Base-by-base conservation (phyloP, 2,113 vertebrate genomes). In the Podilymbus podiceps region DNA sequence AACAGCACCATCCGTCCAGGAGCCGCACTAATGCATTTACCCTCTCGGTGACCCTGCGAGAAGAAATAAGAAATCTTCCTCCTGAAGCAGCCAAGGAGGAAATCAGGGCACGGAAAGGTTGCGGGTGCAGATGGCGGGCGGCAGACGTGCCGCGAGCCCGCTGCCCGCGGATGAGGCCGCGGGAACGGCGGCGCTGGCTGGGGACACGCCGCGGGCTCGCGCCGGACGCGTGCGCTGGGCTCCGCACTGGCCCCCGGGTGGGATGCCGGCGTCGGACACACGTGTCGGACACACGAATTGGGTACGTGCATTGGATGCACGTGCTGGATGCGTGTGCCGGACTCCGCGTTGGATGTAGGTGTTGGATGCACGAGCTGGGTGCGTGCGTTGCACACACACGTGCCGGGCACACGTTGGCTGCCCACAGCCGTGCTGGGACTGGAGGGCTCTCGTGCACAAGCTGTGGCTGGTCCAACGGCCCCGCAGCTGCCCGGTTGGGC, bases 141-240 rank as follows among this genome's bases (percentile, higher is more conserved):
- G 55, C 47, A 60, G 17, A 12, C 2, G 1, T 1, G 40, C 49
- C 20, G 49, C 1, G 10, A 47, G 25, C 50, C 40, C 42, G 1
- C 20, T 0, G 7, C 7, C 23, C 0, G 2, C 0, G 3, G 20
- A 11, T 1, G 52, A 12, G 69, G 58, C 10, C 0, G 1, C 0
- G 56, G 58, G 4, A 62, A 24, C 0, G 27, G 27, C 50, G 59
- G 2, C 17, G n/a, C 0, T 0, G 4, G 5, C 6, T 9, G 11
- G n/a, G 49, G 22, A 9, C 56, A 55, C 1, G 10, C 35, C 6
- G 19, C 0, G 12, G 33, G 27, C 10, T 19, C 1, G 4, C 1
- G 8, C 3, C 12, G 44, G 25, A 17, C 31, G 21, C 19, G 6
- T 1, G 20, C 10, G 2, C 13, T 49, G 50, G n/a, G 60, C 9